Evolutionary conservation across 2,797 vertebrate species (phyloP).

Genomic region (Cephalopachus bancanus): DNA sequence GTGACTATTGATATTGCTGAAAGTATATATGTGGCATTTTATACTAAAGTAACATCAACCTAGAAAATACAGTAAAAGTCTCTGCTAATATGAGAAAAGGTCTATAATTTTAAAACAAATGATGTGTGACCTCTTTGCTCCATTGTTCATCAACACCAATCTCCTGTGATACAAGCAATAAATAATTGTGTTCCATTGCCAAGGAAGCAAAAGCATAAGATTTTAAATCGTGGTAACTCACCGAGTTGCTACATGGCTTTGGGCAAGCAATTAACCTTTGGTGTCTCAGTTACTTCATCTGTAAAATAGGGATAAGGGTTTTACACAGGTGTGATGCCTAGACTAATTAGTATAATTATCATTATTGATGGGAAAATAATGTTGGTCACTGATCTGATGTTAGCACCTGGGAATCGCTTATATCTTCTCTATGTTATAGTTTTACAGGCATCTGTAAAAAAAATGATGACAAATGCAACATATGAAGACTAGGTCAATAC

Average conservation of each 20-base stretch:
- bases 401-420: conserved; percentile 40
- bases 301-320: conserved; percentile 80
- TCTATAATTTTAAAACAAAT: conserved; percentile 55
- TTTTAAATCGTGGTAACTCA: not conserved
- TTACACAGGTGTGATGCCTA: conserved; percentile 74
- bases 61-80: conserved; percentile 22
- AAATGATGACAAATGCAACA: not conserved
- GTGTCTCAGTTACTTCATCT: conserved; percentile 82
- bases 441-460: conserved; percentile 32
- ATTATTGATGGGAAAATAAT: conserved; percentile 79
- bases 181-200: conserved; percentile 15
- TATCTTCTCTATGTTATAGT: conserved; percentile 7
- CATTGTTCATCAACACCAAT: conserved; percentile 15
- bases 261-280: conserved; percentile 80
- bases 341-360: conserved; percentile 80
- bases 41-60: not conserved
- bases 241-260: conserved; percentile 43
- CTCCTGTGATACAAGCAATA: conserved; percentile 23
- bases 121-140: not conserved
- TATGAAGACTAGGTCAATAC: not conserved
- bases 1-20: conserved; percentile 9
- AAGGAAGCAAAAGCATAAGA: conserved; percentile 34
- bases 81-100: not conserved
- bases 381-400: conserved; percentile 52
- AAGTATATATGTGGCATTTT: not conserved